A percentile compares a stretch with the other conserved stretches of the same genome.
Evolutionary conservation across 2,888 invertebrate species (phyloP).

Genomic region (Neocrepidodera transversa): DNA sequence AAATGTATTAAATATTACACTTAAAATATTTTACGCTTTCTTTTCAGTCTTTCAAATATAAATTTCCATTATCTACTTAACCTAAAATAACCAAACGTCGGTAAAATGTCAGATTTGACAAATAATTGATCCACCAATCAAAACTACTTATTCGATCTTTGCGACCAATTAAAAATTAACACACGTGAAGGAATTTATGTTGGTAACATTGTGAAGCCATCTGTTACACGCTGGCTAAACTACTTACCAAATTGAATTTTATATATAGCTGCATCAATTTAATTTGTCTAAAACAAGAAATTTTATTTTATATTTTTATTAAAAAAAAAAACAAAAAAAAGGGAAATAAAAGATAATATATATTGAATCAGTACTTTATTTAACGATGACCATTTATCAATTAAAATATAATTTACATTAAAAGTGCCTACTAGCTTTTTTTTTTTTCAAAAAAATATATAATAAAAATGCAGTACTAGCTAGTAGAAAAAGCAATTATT

Average conservation of each 20-base stretch:
- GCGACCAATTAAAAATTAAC: background rate
- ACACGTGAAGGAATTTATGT: background rate
- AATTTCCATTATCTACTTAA: background rate
- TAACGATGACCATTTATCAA: background rate
- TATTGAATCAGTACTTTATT: background rate
- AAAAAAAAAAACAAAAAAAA: too few species aligned
- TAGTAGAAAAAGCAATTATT: background rate
- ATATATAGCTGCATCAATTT: too few species aligned
- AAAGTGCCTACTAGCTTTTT: background rate
- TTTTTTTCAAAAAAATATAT: background rate
- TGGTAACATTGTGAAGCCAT: too few species aligned
- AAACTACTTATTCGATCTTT: background rate
- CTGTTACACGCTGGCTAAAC: too few species aligned
- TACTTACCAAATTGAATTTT: too few species aligned
- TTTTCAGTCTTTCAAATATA: background rate
- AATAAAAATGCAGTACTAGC: background rate
- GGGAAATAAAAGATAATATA: background rate
- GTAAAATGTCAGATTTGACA: background rate
- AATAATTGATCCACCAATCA: background rate
- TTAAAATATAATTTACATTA: constrained; percentile 2
- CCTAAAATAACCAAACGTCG: background rate
- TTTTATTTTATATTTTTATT: too few species aligned
- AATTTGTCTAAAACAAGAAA: too few species aligned
- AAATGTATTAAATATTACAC: too few species aligned
- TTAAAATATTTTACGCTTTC: background rate